Evolutionary conservation across 2,113 vertebrate genomes (phyloP).

Genomic region (Atherinomorus stipes): DNA sequence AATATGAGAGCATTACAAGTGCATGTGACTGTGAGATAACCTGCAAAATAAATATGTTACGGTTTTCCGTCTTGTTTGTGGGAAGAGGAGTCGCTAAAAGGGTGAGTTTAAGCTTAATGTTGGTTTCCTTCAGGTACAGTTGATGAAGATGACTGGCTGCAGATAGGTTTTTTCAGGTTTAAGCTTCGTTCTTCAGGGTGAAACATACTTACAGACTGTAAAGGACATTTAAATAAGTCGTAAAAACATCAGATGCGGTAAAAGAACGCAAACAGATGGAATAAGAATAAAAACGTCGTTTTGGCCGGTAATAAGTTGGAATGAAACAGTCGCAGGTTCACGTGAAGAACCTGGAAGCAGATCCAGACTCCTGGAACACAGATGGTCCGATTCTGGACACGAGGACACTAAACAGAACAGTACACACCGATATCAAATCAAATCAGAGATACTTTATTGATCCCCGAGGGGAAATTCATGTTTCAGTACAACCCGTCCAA

Average conservation of each 20-base stretch:
- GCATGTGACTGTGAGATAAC: not conserved
- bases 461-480: too few relatives aligned
- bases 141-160: not conserved
- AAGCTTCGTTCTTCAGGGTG: too few relatives aligned
- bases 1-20: not conserved
- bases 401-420: not conserved
- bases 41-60: constrained; percentile 60
- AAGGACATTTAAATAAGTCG: not conserved
- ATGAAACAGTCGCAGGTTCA: not conserved
- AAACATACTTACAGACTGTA: not conserved
- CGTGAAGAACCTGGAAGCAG: not conserved
- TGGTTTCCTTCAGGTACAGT: not conserved
- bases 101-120: constrained; percentile 59
- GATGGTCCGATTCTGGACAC: not conserved
- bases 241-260: not conserved
- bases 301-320: not conserved
- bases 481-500: too few relatives aligned
- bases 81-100: constrained; percentile 58
- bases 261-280: too few relatives aligned
- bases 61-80: constrained; percentile 49
- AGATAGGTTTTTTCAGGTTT: not conserved
- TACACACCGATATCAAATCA: too few relatives aligned
- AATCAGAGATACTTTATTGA: too few relatives aligned
- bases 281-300: not conserved
- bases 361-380: not conserved